Evolutionary conservation across 2,797 vertebrate genomes (phyloP).

Genomic region (Tokudaia tokunoshimensis): DNA sequence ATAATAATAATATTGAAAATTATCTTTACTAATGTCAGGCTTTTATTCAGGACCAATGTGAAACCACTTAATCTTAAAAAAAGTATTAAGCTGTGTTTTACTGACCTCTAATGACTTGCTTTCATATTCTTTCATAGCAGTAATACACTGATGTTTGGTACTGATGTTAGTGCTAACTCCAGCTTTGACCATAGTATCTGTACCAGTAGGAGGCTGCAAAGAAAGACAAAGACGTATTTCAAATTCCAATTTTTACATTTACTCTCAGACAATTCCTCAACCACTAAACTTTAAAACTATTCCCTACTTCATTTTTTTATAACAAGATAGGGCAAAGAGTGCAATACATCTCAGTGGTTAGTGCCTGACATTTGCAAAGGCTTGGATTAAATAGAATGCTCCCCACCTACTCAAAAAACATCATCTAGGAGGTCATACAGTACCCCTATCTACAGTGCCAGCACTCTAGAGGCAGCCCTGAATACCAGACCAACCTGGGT

Average conservation of each 20-base stretch:
- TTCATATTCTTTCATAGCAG: slow-evolving; percentile 99
- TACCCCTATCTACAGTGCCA: background rate
- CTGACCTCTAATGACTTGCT: slow-evolving; percentile 98
- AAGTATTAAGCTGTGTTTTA: slow-evolving; percentile 52
- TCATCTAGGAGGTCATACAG: background rate
- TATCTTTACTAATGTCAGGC: background rate
- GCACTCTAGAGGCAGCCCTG: background rate
- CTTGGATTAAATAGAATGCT: background rate
- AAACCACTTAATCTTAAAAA: slow-evolving; percentile 50
- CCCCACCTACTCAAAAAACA: background rate
- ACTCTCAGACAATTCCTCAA: slow-evolving; percentile 58
- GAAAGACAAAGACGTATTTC: slow-evolving; percentile 5
- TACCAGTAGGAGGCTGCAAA: slow-evolving; percentile 94
- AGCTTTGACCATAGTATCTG: slow-evolving; percentile 97
- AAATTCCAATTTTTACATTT: slow-evolving; percentile 42
- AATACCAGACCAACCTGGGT: background rate
- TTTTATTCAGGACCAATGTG: slow-evolving; percentile 33
- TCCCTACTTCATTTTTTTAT: background rate
- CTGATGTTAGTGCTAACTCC: slow-evolving; percentile 98
- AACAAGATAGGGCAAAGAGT: background rate
- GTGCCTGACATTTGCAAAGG: background rate
- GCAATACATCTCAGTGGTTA: background rate
- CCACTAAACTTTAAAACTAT: slow-evolving; percentile 26
- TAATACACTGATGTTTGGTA: slow-evolving; percentile 99
- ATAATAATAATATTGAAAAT: slow-evolving; percentile 45